Evolutionary conservation across 2,888 invertebrate species (phyloP), one percentile per base, ranked within the genome.

Genomic region (Temnothorax ravouxi): DNA sequence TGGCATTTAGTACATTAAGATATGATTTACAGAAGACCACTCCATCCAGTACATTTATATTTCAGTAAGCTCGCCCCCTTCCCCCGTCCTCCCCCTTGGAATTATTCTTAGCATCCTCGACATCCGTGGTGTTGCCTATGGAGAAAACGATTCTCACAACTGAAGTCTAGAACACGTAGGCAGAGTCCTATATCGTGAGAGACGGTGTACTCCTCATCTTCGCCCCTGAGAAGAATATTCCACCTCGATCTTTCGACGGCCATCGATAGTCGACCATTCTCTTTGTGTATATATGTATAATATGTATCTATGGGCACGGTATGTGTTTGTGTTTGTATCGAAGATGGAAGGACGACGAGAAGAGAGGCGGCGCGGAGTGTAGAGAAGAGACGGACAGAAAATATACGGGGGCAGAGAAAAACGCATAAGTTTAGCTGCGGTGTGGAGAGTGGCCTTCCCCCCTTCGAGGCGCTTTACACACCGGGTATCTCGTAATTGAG

Each of bases 401-500:
- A 62, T 41, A 77, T 71, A 67, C 54, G 44, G 47, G 56, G 75
- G 69, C 44, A 72, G 59, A 85, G 79, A 82, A 83, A 87, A 87
- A 88, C 74, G 84, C 67, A 74, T 76, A 81, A 84, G 84, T 85
- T 82, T 84, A 85, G 71, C 79, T 77, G 85, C 80, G 88, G 81
- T 84, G 72, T 69, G 87, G 72, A 84, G 86, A 71, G 79, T 59
- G 61, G 72, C 50, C 25, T 50, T 66, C 47, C 47, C 59, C 47
- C 47, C 59, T 82, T 77, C 47, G 80, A 62, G 61, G 79, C 85
- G 86, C 81, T 72, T 84, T 87, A 85, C 83, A 87, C 89, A 74
- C 82, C 41, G 76, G 69, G 83, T 86, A 86, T 84, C 88, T 86
- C 81, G 84, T 89, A 89, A 89, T 88, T 88, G 87, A 88, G 84